Conservation (phyloP, 1,140 invertebrate species). For the Brachionus rotundiformis region DNA sequence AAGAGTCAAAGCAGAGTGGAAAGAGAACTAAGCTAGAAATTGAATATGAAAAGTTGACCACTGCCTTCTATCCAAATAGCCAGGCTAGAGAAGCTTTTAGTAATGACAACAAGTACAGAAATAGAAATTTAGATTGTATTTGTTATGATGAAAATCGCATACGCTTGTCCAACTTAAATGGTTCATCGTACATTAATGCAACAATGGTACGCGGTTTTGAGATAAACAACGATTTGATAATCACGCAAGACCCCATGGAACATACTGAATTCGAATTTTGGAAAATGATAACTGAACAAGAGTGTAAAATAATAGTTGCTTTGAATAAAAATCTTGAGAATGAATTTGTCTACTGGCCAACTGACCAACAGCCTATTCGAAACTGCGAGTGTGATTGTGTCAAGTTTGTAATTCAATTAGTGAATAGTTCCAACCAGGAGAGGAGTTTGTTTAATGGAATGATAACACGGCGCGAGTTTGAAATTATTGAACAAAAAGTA, state of each 20-base stretch:
- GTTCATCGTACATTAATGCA: constrained; percentile 48
- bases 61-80: constrained; percentile 13
- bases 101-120: constrained; percentile 35
- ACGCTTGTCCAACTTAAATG: constrained; percentile 7
- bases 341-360: constrained; percentile 56
- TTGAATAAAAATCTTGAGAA: constrained; percentile 61
- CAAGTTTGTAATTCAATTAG: constrained; percentile 44
- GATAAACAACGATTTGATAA: background rate
- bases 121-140: constrained; percentile 41
- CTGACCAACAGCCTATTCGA: background rate
- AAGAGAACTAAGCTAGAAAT: background rate
- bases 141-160: constrained; percentile 48
- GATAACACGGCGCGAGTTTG: constrained; percentile 1
- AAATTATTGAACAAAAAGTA: constrained; percentile 42
- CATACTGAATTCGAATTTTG: constrained; percentile 45
- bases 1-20: background rate
- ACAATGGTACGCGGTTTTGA: constrained; percentile 34
- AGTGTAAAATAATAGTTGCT: constrained; percentile 29
- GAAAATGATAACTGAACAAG: constrained; percentile 42
- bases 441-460: background rate
- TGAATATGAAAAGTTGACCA: constrained; percentile 26
- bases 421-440: background rate
- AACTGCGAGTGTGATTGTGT: constrained; percentile 31
- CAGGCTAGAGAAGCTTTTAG: constrained; percentile 38
- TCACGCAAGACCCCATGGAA: constrained; percentile 49